Evolutionary conservation across 92 coral and sea anemone genomes (phyloP), one percentile per base, ranked within the genome.

Genomic region (Hydrozoanthus gracilis): DNA sequence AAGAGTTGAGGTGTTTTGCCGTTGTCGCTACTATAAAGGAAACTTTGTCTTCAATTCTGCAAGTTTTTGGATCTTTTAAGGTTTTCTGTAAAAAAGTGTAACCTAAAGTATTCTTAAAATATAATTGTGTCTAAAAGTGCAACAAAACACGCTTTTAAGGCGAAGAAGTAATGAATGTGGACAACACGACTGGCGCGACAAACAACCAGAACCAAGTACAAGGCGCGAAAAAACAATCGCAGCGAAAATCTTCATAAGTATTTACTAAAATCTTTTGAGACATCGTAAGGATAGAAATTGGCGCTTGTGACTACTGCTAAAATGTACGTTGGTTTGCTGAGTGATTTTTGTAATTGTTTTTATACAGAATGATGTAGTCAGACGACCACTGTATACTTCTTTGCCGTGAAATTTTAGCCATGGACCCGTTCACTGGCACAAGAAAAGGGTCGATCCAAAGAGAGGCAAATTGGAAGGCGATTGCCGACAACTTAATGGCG

Each of bases 401-500:
- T 49, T 90, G 93, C 70, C 83, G 82, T 35, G 88, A 90, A 86
- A 82, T 87, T 15, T 50, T 87, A 18, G 91, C 83, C 0, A 76
- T 74, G 45, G 67, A 90, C 70, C 93, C 93, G 15, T 90, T 90
- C 88, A 82, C 90, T 52, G 94, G 94, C 51, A 84, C 91, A 7
- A 91, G 80, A 68, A 91, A 88, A 62, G 87, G 89, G 16, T 82
- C 93, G 5, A 47, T 83, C 17, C 82, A 78, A 66, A 84, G 94
- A 64, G 88, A 91, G 67, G 89, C 89, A 35, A 91, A 88, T 72
- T 91, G 91, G 94, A 55, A 82, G 71, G 79, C 51, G 44, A 76
- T 76, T 49, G 86, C 85, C 20, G 88, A 91, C 44, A 79, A 84
- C 54, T 75, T 88, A 47, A 65, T 51, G 39, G 84, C 75, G 3